A percentile compares a stretch with the other conserved stretches of the same genome.
Conservation (phyloP, 2,113 vertebrate species). For the Serranochromis macrocephalus region DNA sequence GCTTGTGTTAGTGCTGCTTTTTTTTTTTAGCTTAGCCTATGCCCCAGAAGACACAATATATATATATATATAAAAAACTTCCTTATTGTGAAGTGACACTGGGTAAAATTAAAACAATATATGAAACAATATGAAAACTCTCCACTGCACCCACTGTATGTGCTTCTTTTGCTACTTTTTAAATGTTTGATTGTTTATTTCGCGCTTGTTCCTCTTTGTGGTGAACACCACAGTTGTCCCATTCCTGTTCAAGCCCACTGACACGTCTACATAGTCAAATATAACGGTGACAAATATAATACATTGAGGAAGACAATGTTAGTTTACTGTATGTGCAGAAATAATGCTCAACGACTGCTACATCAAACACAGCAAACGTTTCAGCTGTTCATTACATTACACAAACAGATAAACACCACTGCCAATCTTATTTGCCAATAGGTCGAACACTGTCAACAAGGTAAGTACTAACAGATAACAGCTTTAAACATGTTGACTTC, state of each 20-base stretch:
- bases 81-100: background rate
- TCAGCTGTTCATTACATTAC: background rate
- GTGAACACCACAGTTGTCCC: background rate
- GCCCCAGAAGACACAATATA: background rate
- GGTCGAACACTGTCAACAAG: background rate
- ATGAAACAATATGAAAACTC: background rate
- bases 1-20: background rate
- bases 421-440: background rate
- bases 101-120: background rate
- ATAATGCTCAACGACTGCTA: background rate
- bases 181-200: background rate
- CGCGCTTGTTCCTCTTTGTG: background rate
- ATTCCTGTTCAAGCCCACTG: background rate
- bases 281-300: background rate
- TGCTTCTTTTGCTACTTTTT: background rate
- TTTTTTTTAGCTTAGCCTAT: background rate
- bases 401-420: background rate
- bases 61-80: rapidly evolving
- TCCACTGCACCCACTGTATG: background rate
- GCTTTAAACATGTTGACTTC: background rate
- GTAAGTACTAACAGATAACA: background rate
- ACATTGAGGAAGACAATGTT: background rate
- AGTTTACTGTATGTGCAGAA: background rate
- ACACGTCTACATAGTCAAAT: background rate
- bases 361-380: background rate